phyloP scores from a whole-genome alignment of 2,888 invertebrate genomes.

The Ichneumon xanthorius region DNA sequence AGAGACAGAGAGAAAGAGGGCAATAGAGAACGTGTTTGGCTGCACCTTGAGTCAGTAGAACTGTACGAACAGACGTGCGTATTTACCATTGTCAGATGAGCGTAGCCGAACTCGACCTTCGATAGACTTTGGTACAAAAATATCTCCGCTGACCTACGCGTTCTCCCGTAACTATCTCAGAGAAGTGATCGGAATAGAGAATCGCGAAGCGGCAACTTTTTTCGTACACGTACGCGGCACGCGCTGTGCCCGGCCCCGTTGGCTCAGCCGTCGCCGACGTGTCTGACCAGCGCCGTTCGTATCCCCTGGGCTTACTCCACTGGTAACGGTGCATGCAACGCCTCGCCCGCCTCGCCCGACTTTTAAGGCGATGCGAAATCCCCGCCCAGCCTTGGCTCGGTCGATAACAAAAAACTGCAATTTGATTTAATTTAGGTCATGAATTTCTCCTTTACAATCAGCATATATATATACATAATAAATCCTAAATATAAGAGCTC shows the following conservation, averaged over 20 bases:
- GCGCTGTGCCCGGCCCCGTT: not conserved
- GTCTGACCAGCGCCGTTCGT: slow-evolving; percentile 18
- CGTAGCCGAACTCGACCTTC: not conserved
- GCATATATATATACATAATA: too few relatives aligned
- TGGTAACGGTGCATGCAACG: not conserved
- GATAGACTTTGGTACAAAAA: slow-evolving; percentile 4
- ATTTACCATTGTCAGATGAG: not conserved
- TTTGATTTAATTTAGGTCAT: too few relatives aligned
- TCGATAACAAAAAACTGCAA: too few relatives aligned
- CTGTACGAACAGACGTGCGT: not conserved
- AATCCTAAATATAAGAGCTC: too few relatives aligned
- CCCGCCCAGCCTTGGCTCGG: too few relatives aligned
- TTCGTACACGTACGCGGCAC: not conserved
- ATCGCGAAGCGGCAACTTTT: not conserved
- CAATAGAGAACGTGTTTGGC: not conserved
- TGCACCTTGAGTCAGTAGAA: not conserved
- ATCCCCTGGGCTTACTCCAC: not conserved
- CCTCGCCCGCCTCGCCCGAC: not conserved
- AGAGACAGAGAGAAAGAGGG: too few relatives aligned
- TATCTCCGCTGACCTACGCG: slow-evolving; percentile 5
- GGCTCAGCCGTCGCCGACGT: not conserved
- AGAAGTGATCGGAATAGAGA: not conserved
- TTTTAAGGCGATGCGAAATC: not conserved
- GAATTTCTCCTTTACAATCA: too few relatives aligned
- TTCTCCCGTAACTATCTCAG: slow-evolving; percentile 1